Conservation (phyloP, 2,797 vertebrate species). For the Labroides dimidiatus region DNA sequence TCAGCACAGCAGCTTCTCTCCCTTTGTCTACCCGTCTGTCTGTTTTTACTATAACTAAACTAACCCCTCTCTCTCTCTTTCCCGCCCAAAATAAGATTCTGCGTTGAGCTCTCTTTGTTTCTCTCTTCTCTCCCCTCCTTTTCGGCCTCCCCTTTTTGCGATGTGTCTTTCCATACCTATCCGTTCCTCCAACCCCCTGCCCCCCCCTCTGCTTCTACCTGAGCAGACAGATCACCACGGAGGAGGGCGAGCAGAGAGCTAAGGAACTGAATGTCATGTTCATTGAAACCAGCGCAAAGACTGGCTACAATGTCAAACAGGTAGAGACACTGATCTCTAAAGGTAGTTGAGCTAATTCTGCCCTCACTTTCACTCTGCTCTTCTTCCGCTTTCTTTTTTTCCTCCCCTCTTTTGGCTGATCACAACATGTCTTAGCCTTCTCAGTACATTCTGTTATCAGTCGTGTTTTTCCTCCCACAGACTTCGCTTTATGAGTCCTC, state of each 20-base stretch:
- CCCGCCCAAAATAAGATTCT: slow-evolving; percentile 61
- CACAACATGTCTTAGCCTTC: slow-evolving; percentile 34
- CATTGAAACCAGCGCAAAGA: slow-evolving; percentile 98
- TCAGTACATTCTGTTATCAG: slow-evolving; percentile 19
- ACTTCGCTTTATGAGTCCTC: slow-evolving; percentile 41
- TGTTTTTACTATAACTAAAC: slow-evolving; percentile 67
- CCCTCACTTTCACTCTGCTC: slow-evolving; percentile 44
- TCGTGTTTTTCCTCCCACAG: slow-evolving; percentile 20
- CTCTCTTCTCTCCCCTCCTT: slow-evolving; percentile 62
- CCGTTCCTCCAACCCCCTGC: slow-evolving; percentile 62
- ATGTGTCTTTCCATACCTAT: slow-evolving; percentile 67
- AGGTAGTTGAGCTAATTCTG: slow-evolving; percentile 63
- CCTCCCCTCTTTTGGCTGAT: slow-evolving; percentile 41
- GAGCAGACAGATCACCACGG: slow-evolving; percentile 97
- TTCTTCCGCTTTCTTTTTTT: slow-evolving; percentile 37
- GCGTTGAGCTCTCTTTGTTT: slow-evolving; percentile 71
- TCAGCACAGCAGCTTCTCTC: slow-evolving; percentile 58
- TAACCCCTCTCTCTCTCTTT: slow-evolving; percentile 77
- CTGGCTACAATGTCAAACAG: slow-evolving; percentile 98
- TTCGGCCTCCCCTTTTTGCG: slow-evolving; percentile 61
- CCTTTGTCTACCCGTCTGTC: slow-evolving; percentile 53
- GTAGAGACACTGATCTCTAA: slow-evolving; percentile 80
- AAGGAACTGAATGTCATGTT: slow-evolving; percentile 99
- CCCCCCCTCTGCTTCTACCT: slow-evolving; percentile 69
- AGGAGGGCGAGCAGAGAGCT: slow-evolving; percentile 96